Evolutionary conservation across 2,113 vertebrate species (phyloP).

Genomic region (Zosterops borbonicus): DNA sequence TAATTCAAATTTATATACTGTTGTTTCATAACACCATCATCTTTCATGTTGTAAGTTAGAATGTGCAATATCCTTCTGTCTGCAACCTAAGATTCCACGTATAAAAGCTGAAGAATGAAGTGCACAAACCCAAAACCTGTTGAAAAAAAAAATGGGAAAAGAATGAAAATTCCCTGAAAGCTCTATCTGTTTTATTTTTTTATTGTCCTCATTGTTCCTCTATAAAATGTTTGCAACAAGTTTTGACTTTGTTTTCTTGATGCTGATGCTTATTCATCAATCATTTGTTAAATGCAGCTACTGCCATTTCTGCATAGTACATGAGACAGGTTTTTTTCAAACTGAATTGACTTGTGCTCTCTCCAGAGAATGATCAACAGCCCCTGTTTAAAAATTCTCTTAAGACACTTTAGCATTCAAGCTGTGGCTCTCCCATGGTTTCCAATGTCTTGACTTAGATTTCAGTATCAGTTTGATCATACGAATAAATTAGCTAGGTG

Average conservation of each 20-base stretch:
- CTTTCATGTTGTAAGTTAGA: background rate
- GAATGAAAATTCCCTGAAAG: background rate
- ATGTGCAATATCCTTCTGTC: background rate
- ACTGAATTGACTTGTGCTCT: background rate
- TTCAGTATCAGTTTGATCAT: background rate
- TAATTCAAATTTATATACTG: background rate
- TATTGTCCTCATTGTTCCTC: background rate
- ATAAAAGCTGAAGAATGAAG: background rate
- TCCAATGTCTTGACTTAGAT: background rate
- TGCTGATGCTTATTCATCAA: background rate
- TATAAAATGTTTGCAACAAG: background rate
- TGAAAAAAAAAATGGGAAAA: background rate
- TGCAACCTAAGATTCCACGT: background rate
- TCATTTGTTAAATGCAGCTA: background rate
- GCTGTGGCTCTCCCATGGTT: background rate
- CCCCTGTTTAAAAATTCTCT: background rate
- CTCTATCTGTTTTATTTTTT: accelerated
- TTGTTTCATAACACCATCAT: background rate
- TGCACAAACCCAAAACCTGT: background rate
- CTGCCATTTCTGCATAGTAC: background rate
- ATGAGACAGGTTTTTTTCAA: background rate
- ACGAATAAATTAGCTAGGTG: background rate
- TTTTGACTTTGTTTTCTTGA: background rate
- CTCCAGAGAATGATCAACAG: background rate
- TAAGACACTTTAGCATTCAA: background rate